Evolutionary conservation across 2,888 invertebrate species (phyloP).

Genomic region (Drosophila eohydei): DNA sequence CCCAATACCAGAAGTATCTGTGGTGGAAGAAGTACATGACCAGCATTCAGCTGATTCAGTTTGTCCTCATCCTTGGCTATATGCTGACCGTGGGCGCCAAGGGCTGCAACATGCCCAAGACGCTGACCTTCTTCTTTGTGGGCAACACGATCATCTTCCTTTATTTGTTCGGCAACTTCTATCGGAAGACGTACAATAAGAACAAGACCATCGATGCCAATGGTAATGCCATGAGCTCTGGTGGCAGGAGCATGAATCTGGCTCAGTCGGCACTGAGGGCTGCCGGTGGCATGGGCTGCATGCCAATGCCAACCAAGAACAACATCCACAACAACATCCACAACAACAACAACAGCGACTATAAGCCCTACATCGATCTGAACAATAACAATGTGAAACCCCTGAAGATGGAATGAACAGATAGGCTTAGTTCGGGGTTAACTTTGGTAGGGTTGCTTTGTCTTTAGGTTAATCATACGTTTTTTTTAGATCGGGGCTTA

Average conservation of each 20-base stretch:
- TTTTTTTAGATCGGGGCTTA: slow-evolving; percentile 58
- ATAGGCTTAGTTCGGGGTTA: slow-evolving; percentile 9
- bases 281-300: slow-evolving; percentile 82
- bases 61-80: slow-evolving; percentile 88
- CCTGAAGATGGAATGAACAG: slow-evolving; percentile 73
- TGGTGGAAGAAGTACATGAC: slow-evolving; percentile 87
- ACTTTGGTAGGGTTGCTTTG: slow-evolving; percentile 38
- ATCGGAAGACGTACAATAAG: slow-evolving; percentile 86
- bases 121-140: slow-evolving; percentile 87
- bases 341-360: slow-evolving; percentile 64
- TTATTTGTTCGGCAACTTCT: slow-evolving; percentile 87
- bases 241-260: slow-evolving; percentile 53
- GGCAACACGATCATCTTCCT: slow-evolving; percentile 87
- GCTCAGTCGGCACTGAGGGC: slow-evolving; percentile 75
- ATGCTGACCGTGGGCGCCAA: slow-evolving; percentile 86
- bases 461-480: slow-evolving; percentile 39
- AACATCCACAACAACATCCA: slow-evolving; percentile 4
- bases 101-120: slow-evolving; percentile 87
- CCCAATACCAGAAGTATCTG: slow-evolving; percentile 85
- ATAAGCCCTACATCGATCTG: slow-evolving; percentile 82
- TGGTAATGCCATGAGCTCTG: slow-evolving; percentile 33
- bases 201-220: slow-evolving; percentile 64
- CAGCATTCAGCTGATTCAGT: slow-evolving; percentile 87
- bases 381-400: slow-evolving; percentile 82
- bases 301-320: slow-evolving; percentile 77